These are phyloP conservation scores for Pseudanteris insignis DNA, from an alignment of 2,888 invertebrate genomes.

Conservation along the genomic window DNA sequence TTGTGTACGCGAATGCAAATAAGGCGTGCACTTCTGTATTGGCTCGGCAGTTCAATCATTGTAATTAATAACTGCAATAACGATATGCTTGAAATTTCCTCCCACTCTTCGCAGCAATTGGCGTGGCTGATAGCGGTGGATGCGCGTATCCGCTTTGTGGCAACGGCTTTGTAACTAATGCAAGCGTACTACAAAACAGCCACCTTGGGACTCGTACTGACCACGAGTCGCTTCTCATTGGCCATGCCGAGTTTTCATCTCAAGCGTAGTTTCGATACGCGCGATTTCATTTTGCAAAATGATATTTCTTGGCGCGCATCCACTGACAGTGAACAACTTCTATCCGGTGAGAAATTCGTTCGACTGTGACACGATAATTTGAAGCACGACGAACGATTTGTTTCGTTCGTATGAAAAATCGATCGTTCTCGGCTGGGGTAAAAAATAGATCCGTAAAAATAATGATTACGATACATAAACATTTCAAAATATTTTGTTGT, in stretches of 20 bases:
- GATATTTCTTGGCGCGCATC: constrained; percentile 29
- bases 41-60: constrained; percentile 52
- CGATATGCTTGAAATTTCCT: constrained; percentile 31
- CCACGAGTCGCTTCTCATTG: constrained; percentile 46
- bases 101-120: constrained; percentile 13
- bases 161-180: constrained; percentile 25
- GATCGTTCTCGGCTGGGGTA: no score
- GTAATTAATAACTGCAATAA: constrained; percentile 56
- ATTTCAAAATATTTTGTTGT: no score
- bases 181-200: constrained; percentile 48
- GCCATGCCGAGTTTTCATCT: constrained; percentile 28
- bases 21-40: constrained; percentile 58
- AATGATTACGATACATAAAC: no score
- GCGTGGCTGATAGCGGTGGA: constrained; percentile 6
- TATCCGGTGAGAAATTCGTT: constrained; percentile 9
- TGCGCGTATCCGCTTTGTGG: constrained; percentile 6
- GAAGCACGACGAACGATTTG: background rate
- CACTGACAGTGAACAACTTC: constrained; percentile 8
- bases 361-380: constrained; percentile 6
- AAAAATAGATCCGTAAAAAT: no score
- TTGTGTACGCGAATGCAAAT: constrained; percentile 54
- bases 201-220: constrained; percentile 57
- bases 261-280: constrained; percentile 28
- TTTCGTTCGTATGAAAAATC: no score
- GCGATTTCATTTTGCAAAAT: constrained; percentile 27